Conservation (phyloP, 2,113 vertebrate species). For the Ptychochromis oligacanthus region DNA sequence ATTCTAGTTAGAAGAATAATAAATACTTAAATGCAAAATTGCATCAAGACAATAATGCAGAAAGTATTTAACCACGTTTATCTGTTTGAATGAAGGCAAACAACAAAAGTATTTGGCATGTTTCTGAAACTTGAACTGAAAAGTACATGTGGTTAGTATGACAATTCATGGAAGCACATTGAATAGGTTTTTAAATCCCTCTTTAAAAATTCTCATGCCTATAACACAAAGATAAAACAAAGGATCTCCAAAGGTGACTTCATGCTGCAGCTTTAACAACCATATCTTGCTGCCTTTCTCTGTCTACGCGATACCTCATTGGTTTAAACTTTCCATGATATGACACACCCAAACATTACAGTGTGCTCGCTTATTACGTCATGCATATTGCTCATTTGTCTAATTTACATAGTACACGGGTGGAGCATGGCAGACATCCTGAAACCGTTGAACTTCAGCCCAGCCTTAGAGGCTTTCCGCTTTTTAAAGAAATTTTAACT, state of each 20-base stretch:
- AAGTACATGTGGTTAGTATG: background rate
- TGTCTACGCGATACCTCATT: background rate
- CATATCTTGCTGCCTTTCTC: background rate
- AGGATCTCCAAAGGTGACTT: background rate
- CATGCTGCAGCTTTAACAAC: background rate
- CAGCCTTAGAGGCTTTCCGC: background rate
- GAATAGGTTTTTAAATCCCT: background rate
- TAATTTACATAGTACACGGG: background rate
- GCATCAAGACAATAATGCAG: background rate
- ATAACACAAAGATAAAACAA: background rate
- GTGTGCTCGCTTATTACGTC: background rate
- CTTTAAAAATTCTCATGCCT: background rate
- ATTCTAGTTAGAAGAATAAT: no score
- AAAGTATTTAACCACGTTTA: background rate
- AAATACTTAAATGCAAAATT: background rate
- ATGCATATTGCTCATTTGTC: background rate
- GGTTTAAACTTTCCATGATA: background rate
- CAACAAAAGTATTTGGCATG: background rate
- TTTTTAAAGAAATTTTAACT: background rate
- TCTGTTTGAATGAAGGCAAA: background rate
- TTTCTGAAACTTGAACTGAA: background rate
- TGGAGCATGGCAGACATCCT: background rate
- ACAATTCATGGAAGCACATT: background rate
- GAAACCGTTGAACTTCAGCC: background rate
- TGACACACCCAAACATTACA: background rate